These are phyloP conservation scores for Halocynthia roretzi DNA, from an alignment of 23 tunicate genomes.

Conservation along the genomic window DNA sequence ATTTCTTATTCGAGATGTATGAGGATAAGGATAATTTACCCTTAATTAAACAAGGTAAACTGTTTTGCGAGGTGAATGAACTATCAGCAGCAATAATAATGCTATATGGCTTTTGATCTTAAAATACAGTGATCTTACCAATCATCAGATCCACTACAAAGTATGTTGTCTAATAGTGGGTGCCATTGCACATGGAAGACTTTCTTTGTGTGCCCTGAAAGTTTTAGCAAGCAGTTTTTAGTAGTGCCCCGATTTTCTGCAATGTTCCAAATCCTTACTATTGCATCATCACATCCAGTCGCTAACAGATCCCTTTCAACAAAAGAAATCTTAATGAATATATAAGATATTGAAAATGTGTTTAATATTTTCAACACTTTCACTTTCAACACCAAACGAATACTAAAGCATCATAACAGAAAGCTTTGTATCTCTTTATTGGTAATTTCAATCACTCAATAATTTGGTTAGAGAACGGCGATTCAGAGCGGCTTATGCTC, in stretches of 20 bases:
- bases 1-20: too few relatives aligned
- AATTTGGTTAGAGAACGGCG: too few relatives aligned
- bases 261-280: constrained; percentile 63
- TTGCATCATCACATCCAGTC: constrained; percentile 75
- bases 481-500: too few relatives aligned
- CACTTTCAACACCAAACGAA: neutral
- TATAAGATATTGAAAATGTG: neutral
- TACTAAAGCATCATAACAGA: too few relatives aligned
- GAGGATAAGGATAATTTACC: too few relatives aligned
- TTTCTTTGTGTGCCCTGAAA: constrained; percentile 36
- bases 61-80: too few relatives aligned
- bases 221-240: constrained; percentile 12
- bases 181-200: constrained; percentile 89
- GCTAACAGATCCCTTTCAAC: constrained; percentile 54
- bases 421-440: too few relatives aligned
- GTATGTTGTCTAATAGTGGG: constrained; percentile 50
- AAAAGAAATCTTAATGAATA: neutral
- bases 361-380: neutral
- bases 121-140: constrained; percentile 20
- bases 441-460: too few relatives aligned
- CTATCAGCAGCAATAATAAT: too few relatives aligned
- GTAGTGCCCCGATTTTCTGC: neutral
- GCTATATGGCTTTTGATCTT: too few relatives aligned
- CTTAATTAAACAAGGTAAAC: too few relatives aligned
- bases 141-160: constrained; percentile 89